Base-by-base conservation (phyloP, 2,888 invertebrate genomes). In the Eulithis prunata region DNA sequence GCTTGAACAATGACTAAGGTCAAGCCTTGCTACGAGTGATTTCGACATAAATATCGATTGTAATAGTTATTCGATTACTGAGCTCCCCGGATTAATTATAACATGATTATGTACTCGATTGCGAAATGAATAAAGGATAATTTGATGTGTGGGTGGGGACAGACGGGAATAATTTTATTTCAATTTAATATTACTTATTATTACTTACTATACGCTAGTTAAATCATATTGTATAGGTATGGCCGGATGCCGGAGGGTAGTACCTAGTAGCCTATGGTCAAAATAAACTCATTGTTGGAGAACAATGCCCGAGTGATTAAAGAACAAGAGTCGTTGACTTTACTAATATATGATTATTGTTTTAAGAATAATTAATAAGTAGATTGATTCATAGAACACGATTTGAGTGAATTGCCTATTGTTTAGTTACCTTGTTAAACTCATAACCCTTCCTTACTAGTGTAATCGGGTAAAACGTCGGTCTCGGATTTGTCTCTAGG, bases 21-120 rank as follows among this genome's bases (percentile, higher is more conserved):
- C 63, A 63, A 52, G 28, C 13, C 3, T 56, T 47, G 5, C n/a
- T 32, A 53, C 67, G 62, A 67, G 45, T 63, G 47, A 56, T 70
- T 67, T 66, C 73, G 64, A 69, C 63, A 64, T 52, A 28, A 32
- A 21, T 56, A 56, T 63, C 54, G n/a, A 62, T 65, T 65, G 62
- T 60, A 66, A 67, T 66, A 69, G 64, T 64, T 47, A 69, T 57
- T 68, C 64, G 66, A 69, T 70, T 65, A 52, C 51, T 13, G 43
- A 41, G 32, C 32, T 36, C 14, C 41, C 21, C 56, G 66, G 62
- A 1, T 62, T 52, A 43, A 58, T 66, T 55, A 58, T 46, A 58
- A 66, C 49, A 36, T 21, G 54, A 66, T 58, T 53, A 36, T 21
- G 21, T 2, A 57, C 49, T n/a, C 57, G 12, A 51, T 62, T 51